Evolutionary conservation across 2,888 invertebrate genomes (phyloP).

Genomic region (Dastarcus helophoroides): DNA sequence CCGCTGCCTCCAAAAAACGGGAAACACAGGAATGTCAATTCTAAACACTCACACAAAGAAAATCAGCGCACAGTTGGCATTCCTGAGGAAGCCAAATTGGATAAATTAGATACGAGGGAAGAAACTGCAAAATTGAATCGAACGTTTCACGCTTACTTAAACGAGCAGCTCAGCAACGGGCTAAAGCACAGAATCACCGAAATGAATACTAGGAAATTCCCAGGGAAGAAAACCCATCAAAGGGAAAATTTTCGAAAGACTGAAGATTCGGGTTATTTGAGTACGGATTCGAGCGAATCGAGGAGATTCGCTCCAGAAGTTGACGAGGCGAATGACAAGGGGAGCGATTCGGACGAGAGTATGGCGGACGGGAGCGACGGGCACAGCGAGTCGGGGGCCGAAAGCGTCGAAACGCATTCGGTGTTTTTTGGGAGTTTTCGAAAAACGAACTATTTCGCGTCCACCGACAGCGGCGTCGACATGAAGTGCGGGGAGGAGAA

Average conservation of each 20-base stretch:
- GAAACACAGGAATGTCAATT: slow-evolving; percentile 51
- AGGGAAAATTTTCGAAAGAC: too few species aligned
- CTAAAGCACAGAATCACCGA: too few species aligned
- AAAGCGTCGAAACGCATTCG: slow-evolving; percentile 78
- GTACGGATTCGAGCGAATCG: slow-evolving; percentile 64
- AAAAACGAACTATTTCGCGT: slow-evolving; percentile 23
- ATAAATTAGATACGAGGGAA: slow-evolving; percentile 6
- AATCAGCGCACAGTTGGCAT: slow-evolving; percentile 15
- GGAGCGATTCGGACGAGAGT: slow-evolving; percentile 67
- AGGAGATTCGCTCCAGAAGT: slow-evolving; percentile 38
- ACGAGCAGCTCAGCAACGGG: too few species aligned
- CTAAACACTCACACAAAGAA: slow-evolving; percentile 23
- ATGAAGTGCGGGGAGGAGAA: slow-evolving; percentile 20
- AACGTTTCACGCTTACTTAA: too few species aligned
- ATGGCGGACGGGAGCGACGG: slow-evolving; percentile 61
- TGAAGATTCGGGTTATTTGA: slow-evolving; percentile 75
- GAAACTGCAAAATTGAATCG: slow-evolving; percentile 9
- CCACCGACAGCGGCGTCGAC: slow-evolving; percentile 33
- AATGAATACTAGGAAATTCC: too few species aligned
- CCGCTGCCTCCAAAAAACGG: slow-evolving; percentile 53
- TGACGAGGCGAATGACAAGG: slow-evolving; percentile 27
- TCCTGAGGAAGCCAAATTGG: slow-evolving; percentile 18
- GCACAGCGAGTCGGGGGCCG: slow-evolving; percentile 76
- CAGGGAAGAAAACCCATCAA: too few species aligned
- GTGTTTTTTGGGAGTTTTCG: slow-evolving; percentile 68